Percentiles rank a stretch among this genome's conserved stretches.
These are phyloP conservation scores for Corbicula japonica DNA, from an alignment of 2,888 invertebrate species.

Conservation along the genomic window DNA sequence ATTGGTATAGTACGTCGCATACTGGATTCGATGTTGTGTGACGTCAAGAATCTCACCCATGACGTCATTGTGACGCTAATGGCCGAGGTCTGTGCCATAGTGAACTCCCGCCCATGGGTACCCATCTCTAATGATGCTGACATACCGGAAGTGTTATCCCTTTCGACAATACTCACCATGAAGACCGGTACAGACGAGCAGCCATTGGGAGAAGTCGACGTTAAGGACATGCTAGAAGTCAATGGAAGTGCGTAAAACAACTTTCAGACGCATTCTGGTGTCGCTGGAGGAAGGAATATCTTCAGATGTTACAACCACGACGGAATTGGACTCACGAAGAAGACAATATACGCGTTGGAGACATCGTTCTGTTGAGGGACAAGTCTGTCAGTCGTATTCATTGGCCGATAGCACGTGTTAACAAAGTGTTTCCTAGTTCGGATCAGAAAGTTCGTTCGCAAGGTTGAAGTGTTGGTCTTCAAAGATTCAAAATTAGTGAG, in stretches of 20 bases:
- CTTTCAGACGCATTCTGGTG: constrained; percentile 45
- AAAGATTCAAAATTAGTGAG: constrained; percentile 10
- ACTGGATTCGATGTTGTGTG: constrained; percentile 48
- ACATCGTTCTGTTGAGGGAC: constrained; percentile 43
- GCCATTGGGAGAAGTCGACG: not conserved
- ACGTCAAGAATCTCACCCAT: constrained; percentile 19
- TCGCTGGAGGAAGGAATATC: constrained; percentile 45
- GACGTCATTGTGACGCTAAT: constrained; percentile 34
- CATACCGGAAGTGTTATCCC: constrained; percentile 29
- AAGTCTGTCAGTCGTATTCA: constrained; percentile 6
- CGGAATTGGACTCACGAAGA: constrained; percentile 31
- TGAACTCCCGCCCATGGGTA: constrained; percentile 33
- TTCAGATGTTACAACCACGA: constrained; percentile 34
- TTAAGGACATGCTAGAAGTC: constrained; percentile 24
- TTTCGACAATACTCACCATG: constrained; percentile 34
- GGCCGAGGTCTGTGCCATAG: constrained; percentile 27
- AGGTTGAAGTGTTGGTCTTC: constrained; percentile 26
- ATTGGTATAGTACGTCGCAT: constrained; percentile 54
- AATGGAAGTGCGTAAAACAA: constrained; percentile 51
- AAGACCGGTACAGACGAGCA: constrained; percentile 9
- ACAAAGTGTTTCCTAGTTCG: constrained; percentile 27
- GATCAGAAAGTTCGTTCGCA: constrained; percentile 41
- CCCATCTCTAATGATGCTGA: constrained; percentile 44
- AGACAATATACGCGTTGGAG: constrained; percentile 13
- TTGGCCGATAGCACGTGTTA: constrained; percentile 44